These are phyloP conservation scores for Dinomys branickii DNA, from an alignment of 2,113 vertebrate genomes.

Conservation along the genomic window DNA sequence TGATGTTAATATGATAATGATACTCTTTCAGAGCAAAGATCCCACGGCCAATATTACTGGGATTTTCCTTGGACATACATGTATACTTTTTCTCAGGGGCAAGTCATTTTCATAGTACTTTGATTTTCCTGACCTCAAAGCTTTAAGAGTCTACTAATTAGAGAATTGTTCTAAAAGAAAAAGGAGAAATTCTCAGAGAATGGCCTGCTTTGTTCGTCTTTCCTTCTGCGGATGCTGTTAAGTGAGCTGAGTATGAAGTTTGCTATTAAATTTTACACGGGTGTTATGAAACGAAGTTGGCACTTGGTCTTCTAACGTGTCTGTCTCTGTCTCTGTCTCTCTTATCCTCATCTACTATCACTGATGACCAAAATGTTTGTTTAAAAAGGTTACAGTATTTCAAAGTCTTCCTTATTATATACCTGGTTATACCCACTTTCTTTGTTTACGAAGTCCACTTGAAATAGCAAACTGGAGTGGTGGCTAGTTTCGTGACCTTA, in stretches of 20 bases:
- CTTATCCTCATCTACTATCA: not conserved
- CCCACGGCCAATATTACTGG: not conserved
- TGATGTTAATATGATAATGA: not conserved
- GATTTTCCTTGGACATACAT: not conserved
- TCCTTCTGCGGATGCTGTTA: not conserved
- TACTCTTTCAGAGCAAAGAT: not conserved
- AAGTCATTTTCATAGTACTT: not conserved
- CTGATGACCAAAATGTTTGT: not conserved
- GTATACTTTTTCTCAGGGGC: not conserved
- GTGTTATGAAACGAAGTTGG: not conserved
- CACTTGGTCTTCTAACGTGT: not conserved
- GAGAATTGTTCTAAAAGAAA: not conserved
- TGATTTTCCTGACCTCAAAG: conserved; percentile 40
- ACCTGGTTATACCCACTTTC: not conserved
- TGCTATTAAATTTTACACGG: not conserved
- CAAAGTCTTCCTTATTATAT: not conserved
- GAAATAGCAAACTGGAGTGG: not conserved
- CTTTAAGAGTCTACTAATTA: conserved; percentile 52
- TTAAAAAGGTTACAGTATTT: not conserved
- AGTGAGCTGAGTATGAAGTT: conserved; percentile 28
- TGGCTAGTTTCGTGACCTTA: not conserved
- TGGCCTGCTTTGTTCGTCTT: conserved; percentile 32
- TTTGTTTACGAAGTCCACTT: conserved; percentile 19
- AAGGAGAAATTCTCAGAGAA: not conserved
- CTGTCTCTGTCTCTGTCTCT: too few relatives aligned